Evolutionary conservation across 2,888 invertebrate genomes (phyloP), one percentile per base, ranked within the genome.

Genomic region (Taenaris catops): DNA sequence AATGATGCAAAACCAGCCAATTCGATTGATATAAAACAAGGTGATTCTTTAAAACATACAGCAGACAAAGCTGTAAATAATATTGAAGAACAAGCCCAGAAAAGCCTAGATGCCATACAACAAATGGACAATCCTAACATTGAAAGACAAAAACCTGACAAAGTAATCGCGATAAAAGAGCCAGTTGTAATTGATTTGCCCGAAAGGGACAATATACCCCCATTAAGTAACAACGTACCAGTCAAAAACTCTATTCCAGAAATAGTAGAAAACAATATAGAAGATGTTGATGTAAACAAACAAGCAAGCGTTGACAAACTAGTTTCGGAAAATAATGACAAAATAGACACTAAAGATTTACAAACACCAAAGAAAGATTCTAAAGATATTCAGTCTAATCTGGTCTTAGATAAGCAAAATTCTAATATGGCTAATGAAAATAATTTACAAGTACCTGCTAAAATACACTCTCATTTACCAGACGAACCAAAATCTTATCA

Each of bases 41-140:
- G n/a, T n/a, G n/a, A n/a, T n/a, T n/a, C 55, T 1, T 51, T 78
- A 33, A 63, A 71, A 32, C 68, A 72, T 46, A 44, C 72, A 21
- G 68, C 69, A 0, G 65, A 79, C 40, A 65, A 78, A 9, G 83
- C 76, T n/a, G 75, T 79, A 1, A 70, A 87, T 48, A 75, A 88
- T 46, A 87, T 89, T 49, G 78, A 74, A n/a, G 73, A 80, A 40
- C 73, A 83, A 41, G 80, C 81, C 3, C 76, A 66, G 2, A 78
- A 83, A 56, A 73, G 72, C 10, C 70, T 79, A 44, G 74, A 76
- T 42, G 80, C 87, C 46, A 87, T 88, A 7, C 66, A 87, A 45
- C 73, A 84, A 31, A 84, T 4, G 61, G 83, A 56, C 55, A 74
- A 32, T 64, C 62, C 8, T 2, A 37, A 41, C 16, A 27, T 27